Evolutionary conservation across 2,888 invertebrate species (phyloP).

Genomic region (Nemotelus pantherinus): DNA sequence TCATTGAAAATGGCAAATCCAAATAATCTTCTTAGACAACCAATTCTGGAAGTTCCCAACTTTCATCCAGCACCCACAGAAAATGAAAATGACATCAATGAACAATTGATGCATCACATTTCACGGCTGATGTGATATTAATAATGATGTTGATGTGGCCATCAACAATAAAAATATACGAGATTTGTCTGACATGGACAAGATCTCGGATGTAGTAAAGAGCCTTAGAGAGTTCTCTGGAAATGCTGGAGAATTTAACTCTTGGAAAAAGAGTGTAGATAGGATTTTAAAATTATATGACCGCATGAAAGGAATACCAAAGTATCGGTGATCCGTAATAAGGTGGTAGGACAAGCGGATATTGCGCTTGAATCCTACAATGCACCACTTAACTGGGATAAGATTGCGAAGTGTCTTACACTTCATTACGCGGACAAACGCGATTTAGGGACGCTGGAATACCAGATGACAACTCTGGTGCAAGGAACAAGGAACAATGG

Average conservation of each 20-base stretch:
- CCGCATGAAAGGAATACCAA: background rate
- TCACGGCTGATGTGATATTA: no score
- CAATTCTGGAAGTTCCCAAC: no score
- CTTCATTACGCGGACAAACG: conserved; percentile 46
- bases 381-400: conserved; percentile 45
- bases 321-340: conserved; percentile 44
- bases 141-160: no score
- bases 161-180: no score
- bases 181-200: background rate
- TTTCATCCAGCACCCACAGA: no score
- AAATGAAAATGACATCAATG: no score
- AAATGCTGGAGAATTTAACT: conserved; percentile 27
- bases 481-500: conserved; percentile 40
- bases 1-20: no score
- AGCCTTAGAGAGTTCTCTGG: conserved; percentile 12
- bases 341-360: conserved; percentile 46
- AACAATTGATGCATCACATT: no score
- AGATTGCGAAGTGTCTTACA: conserved; percentile 43
- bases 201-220: conserved; percentile 14
- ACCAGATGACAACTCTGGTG: conserved; percentile 44
- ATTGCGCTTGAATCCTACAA: conserved; percentile 43
- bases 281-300: conserved; percentile 15
- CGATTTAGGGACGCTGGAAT: conserved; percentile 37
- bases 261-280: conserved; percentile 22
- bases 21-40: no score